These are phyloP conservation scores for Yponomeuta plumbellus DNA, from an alignment of 2,888 invertebrate genomes.

Conservation along the genomic window DNA sequence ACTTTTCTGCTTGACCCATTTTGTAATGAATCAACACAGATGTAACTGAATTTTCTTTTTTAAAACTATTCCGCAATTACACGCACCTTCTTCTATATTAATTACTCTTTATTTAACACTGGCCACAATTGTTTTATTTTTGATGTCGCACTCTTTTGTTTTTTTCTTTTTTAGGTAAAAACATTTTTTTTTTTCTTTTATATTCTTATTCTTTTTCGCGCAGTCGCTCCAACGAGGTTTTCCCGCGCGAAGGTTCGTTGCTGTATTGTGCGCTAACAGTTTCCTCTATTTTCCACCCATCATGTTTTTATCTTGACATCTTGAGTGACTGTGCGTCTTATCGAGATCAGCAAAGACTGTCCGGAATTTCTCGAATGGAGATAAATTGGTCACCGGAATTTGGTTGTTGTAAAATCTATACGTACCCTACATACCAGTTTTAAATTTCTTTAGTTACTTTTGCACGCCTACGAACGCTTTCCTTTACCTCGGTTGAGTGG, in stretches of 20 bases:
- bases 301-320: neutral
- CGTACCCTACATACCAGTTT: too few species aligned
- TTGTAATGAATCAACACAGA: too few species aligned
- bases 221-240: neutral
- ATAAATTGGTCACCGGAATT: neutral
- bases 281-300: neutral
- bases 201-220: neutral
- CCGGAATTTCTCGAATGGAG: neutral
- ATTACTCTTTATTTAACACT: too few species aligned
- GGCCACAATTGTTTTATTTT: neutral
- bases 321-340: neutral
- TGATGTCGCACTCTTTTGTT: neutral
- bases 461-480: too few species aligned
- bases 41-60: neutral
- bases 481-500: too few species aligned
- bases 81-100: too few species aligned
- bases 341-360: conserved; percentile 1
- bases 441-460: too few species aligned
- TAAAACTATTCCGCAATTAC: neutral
- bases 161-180: neutral
- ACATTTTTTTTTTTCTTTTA: neutral
- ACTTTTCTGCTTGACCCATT: neutral
- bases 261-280: neutral
- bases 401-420: neutral
- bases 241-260: neutral